Evolutionary conservation across 1,140 invertebrate genomes (phyloP).

Genomic region (Orchesella cincta): DNA sequence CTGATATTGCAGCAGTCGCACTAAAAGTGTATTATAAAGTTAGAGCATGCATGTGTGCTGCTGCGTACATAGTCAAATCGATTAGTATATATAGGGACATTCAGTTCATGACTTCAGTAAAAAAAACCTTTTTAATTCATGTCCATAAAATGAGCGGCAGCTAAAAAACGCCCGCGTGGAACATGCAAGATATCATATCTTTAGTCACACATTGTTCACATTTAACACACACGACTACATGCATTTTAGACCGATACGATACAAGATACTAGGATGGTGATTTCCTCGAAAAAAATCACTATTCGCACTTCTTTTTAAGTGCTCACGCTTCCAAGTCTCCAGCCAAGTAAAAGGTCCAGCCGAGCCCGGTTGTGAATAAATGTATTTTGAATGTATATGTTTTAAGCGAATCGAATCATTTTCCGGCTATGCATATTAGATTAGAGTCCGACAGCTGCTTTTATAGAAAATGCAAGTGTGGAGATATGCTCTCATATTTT

Average conservation of each 20-base stretch:
- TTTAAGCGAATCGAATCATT: neutral
- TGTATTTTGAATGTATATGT: neutral
- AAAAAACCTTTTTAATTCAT: slow-evolving; percentile 7
- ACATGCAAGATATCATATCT: neutral
- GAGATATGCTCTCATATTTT: no score
- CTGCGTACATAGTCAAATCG: no score
- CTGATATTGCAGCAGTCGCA: no score
- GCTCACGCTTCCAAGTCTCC: neutral
- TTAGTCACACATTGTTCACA: slow-evolving; percentile 1
- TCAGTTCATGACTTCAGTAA: neutral
- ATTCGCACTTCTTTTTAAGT: slow-evolving; percentile 3
- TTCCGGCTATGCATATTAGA: no score
- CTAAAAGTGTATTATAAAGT: no score
- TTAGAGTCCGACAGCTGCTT: neutral
- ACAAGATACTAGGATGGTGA: neutral
- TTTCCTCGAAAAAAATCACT: neutral
- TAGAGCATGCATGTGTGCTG: no score
- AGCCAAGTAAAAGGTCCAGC: neutral
- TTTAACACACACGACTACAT: slow-evolving; percentile 6
- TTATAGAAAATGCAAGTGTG: neutral
- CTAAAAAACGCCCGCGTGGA: neutral
- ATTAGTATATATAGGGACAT: no score
- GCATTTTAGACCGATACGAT: neutral
- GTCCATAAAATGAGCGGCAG: neutral
- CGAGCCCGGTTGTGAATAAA: neutral